A percentile compares a stretch with the other conserved stretches of the same genome.
Evolutionary conservation across 2,797 vertebrate genomes (phyloP).

Genomic region (Acanthurus lineatus): DNA sequence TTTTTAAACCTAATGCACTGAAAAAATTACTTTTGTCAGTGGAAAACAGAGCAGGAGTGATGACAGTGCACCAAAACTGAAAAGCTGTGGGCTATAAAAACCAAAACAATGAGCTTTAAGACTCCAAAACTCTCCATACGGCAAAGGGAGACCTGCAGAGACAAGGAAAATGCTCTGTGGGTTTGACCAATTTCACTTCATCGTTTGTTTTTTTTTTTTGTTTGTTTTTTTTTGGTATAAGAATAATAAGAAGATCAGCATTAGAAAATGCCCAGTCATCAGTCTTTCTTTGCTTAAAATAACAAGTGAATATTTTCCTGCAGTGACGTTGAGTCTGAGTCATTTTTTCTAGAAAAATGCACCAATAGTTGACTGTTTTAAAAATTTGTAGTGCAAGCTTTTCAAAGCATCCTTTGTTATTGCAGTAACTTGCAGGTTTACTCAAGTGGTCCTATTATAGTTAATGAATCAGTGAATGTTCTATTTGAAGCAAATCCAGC

Average conservation of each 20-base stretch:
- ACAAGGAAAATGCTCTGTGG: neutral
- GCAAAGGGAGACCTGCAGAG: neutral
- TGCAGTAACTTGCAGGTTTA: slow-evolving; percentile 35
- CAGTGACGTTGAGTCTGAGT: neutral
- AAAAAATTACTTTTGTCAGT: too few relatives aligned
- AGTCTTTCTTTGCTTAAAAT: too few relatives aligned
- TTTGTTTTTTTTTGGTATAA: neutral
- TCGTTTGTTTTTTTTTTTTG: neutral
- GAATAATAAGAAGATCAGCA: too few relatives aligned
- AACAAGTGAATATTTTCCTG: neutral
- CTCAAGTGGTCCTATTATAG: slow-evolving; percentile 40
- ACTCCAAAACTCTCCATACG: neutral
- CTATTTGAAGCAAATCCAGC: slow-evolving; percentile 56
- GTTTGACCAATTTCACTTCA: neutral
- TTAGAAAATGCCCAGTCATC: too few relatives aligned
- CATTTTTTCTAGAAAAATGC: neutral
- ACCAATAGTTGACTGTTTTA: neutral
- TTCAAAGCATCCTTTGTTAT: slow-evolving; percentile 6
- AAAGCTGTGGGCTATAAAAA: neutral
- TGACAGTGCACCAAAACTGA: neutral
- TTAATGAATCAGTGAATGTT: slow-evolving; percentile 64
- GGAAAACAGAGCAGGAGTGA: neutral
- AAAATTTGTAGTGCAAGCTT: neutral
- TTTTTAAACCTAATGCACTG: neutral
- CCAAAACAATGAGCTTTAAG: slow-evolving; percentile 7